Percentiles rank a stretch among this genome's conserved stretches.
These are phyloP conservation scores for Cremastinae sp. DNA, from an alignment of 2,888 invertebrate species.

Conservation along the genomic window DNA sequence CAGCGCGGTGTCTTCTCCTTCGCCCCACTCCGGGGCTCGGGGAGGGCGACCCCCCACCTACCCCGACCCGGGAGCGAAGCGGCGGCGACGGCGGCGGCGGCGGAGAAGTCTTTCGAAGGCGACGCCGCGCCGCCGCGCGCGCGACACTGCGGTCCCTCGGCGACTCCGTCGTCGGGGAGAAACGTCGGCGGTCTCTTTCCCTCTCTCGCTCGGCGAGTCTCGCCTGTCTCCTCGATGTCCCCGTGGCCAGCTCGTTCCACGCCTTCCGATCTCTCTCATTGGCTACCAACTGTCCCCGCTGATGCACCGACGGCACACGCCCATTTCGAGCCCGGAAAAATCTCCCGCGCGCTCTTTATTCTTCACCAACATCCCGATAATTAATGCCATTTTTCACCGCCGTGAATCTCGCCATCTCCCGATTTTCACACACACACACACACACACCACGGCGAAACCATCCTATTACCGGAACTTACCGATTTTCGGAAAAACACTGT, in stretches of 20 bases:
- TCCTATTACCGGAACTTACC: constrained; percentile 31
- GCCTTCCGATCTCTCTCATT: constrained; percentile 64
- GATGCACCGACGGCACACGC: constrained; percentile 62
- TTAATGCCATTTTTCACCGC: constrained; percentile 46
- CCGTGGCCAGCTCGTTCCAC: constrained; percentile 60
- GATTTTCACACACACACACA: too few species aligned
- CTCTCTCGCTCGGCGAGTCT: constrained; percentile 14
- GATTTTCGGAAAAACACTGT: constrained; percentile 23
- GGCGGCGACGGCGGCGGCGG: constrained; percentile 24
- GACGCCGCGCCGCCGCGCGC: constrained; percentile 67
- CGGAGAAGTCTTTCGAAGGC: constrained; percentile 57
- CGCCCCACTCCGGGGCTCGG: constrained; percentile 47
- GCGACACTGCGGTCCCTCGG: constrained; percentile 68
- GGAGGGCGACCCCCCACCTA: constrained; percentile 46
- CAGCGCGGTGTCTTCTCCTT: constrained; percentile 64
- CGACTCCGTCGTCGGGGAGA: constrained; percentile 60
- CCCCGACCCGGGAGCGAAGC: too few species aligned
- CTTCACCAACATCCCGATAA: constrained; percentile 31
- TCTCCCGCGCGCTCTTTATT: constrained; percentile 35
- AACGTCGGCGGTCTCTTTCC: constrained; percentile 31
- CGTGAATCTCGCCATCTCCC: not conserved
- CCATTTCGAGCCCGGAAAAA: constrained; percentile 60
- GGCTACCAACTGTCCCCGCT: constrained; percentile 63
- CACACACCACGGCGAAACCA: not conserved
- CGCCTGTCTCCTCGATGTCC: constrained; percentile 58